These are phyloP conservation scores for Otocyon megalotis DNA, from an alignment of 2,113 vertebrate genomes.

Conservation along the genomic window DNA sequence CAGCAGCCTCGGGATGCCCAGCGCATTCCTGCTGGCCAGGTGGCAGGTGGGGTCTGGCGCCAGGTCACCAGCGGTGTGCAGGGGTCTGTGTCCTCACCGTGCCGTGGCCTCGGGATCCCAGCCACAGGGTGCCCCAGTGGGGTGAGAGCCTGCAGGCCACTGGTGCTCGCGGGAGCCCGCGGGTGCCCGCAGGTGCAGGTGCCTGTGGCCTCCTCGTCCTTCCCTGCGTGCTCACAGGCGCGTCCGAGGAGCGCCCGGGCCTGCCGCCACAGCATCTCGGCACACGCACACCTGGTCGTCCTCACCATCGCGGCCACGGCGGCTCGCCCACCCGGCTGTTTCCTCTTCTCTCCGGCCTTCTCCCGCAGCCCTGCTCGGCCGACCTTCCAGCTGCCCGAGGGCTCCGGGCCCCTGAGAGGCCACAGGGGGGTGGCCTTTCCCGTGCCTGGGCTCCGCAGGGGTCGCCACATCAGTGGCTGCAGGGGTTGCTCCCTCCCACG, in stretches of 20 bases:
- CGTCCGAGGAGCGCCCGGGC: no score
- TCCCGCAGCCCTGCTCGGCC: background rate
- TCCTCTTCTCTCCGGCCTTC: background rate
- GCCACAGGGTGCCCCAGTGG: background rate
- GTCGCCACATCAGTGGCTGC: background rate
- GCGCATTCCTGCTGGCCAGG: background rate
- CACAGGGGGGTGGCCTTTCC: background rate
- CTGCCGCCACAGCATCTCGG: background rate
- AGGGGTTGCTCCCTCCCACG: background rate
- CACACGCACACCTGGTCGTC: background rate
- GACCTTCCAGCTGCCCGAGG: background rate
- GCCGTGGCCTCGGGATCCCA: background rate
- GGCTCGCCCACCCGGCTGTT: accelerated
- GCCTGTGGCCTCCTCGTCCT: accelerated
- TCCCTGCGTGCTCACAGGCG: background rate
- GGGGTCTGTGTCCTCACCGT: accelerated
- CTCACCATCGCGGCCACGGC: background rate
- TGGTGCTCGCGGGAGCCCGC: background rate
- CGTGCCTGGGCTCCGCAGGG: background rate
- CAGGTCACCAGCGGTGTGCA: accelerated
- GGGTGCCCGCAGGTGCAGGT: background rate
- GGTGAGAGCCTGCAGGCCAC: no score
- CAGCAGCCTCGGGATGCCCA: accelerated
- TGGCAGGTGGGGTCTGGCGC: background rate
- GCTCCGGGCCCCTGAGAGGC: background rate